Conservation (phyloP, 2,888 invertebrate species). For the Chromoteleia sp. region DNA sequence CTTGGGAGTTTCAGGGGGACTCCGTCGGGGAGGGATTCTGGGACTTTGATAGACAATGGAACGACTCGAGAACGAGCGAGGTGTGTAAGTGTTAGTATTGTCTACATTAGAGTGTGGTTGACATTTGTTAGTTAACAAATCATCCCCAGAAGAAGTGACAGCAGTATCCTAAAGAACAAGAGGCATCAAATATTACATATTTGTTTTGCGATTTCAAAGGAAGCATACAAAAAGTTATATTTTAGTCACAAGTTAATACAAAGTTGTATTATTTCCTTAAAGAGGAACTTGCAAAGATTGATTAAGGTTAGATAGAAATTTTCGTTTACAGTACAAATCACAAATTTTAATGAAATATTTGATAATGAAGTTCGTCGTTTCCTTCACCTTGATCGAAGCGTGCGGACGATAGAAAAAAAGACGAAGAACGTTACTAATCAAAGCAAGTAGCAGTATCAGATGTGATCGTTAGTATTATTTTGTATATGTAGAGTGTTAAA, state of each 20-base stretch:
- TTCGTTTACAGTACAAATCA: neutral
- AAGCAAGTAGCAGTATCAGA: neutral
- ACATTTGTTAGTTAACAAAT: conserved; percentile 80
- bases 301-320: too few relatives aligned
- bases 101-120: conserved; percentile 75
- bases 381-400: conserved; percentile 6
- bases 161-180: conserved; percentile 83
- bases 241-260: neutral
- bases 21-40: conserved; percentile 78
- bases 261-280: too few relatives aligned
- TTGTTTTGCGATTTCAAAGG: conserved; percentile 22
- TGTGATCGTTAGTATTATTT: neutral
- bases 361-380: neutral
- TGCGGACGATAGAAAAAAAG: neutral
- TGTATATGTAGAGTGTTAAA: too few relatives aligned
- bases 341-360: conserved; percentile 28
- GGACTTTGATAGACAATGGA: conserved; percentile 81
- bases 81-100: conserved; percentile 75
- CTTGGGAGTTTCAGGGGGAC: conserved; percentile 76
- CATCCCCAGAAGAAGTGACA: conserved; percentile 81
- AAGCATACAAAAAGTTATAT: conserved; percentile 2
- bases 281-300: too few relatives aligned
- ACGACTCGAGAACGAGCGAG: conserved; percentile 73
- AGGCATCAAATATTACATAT: conserved; percentile 72
- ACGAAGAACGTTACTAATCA: neutral